A percentile compares a stretch with the other conserved stretches of the same genome.
Evolutionary conservation across 2,888 invertebrate species (phyloP).

Genomic region (Callimorpha dominula): DNA sequence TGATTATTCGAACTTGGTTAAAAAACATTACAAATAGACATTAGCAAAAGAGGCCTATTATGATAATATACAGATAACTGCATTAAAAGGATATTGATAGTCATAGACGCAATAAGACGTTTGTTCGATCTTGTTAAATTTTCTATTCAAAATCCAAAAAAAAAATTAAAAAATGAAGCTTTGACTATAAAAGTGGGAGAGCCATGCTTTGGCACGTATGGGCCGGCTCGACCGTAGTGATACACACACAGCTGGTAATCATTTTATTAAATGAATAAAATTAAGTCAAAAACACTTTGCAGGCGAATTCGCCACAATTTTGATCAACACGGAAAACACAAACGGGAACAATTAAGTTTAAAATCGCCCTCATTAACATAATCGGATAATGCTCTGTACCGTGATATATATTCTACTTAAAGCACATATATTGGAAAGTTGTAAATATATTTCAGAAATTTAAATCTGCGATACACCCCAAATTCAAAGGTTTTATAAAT

Average conservation of each 20-base stretch:
- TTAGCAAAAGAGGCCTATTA: too few relatives aligned
- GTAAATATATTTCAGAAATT: slow-evolving; percentile 23
- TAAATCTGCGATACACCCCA: background rate
- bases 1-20: too few relatives aligned
- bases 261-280: slow-evolving; percentile 12
- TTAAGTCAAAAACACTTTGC: slow-evolving; percentile 31
- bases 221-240: too few relatives aligned
- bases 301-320: slow-evolving; percentile 31
- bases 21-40: too few relatives aligned
- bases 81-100: too few relatives aligned
- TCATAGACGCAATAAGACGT: too few relatives aligned
- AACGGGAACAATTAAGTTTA: slow-evolving; percentile 58
- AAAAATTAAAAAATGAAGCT: too few relatives aligned
- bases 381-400: slow-evolving; percentile 54
- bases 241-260: background rate
- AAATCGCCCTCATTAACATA: slow-evolving; percentile 61
- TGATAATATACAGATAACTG: too few relatives aligned
- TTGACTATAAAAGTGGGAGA: too few relatives aligned
- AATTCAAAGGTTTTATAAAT: background rate
- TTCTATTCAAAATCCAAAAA: too few relatives aligned
- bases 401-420: slow-evolving; percentile 25
- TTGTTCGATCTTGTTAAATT: too few relatives aligned
- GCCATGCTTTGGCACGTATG: too few relatives aligned
- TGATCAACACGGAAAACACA: slow-evolving; percentile 42
- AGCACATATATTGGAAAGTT: slow-evolving; percentile 22